Conservation (phyloP, 2,797 vertebrate species). For the Danio albolineatus region DNA sequence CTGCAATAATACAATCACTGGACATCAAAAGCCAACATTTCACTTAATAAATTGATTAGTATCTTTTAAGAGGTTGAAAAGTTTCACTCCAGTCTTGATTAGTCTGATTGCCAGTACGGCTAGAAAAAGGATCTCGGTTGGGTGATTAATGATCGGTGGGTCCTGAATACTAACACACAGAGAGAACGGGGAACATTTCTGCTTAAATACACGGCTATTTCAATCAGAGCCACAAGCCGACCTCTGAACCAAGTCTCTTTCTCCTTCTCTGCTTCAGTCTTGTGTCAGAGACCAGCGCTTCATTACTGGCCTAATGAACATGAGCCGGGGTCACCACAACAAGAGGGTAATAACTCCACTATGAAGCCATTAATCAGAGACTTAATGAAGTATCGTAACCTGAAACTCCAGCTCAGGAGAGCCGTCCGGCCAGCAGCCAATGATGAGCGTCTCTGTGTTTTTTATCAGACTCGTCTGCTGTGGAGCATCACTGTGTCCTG, state of each 20-base stretch:
- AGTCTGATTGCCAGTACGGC: slow-evolving; percentile 51
- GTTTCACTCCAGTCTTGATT: slow-evolving; percentile 44
- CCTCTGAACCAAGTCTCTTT: slow-evolving; percentile 59
- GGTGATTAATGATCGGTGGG: slow-evolving; percentile 52
- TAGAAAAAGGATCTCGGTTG: slow-evolving; percentile 41
- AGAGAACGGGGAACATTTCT: slow-evolving; percentile 44
- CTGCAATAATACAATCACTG: slow-evolving; percentile 46
- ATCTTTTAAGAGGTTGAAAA: slow-evolving; percentile 44
- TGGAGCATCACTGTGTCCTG: slow-evolving; percentile 37
- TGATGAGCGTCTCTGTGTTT: slow-evolving; percentile 24
- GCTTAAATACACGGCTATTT: slow-evolving; percentile 54
- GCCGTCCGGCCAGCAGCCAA: slow-evolving; percentile 43
- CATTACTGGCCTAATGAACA: slow-evolving; percentile 68
- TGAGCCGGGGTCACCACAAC: slow-evolving; percentile 64
- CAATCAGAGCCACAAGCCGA: slow-evolving; percentile 62
- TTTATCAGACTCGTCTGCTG: slow-evolving; percentile 27
- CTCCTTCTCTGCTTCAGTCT: slow-evolving; percentile 60
- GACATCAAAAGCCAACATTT: slow-evolving; percentile 50
- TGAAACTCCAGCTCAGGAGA: slow-evolving; percentile 56
- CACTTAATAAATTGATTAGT: slow-evolving; percentile 51
- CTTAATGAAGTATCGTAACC: slow-evolving; percentile 64
- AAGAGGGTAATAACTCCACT: slow-evolving; percentile 65
- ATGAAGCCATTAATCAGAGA: slow-evolving; percentile 64
- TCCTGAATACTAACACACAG: slow-evolving; percentile 52
- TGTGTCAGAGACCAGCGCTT: slow-evolving; percentile 65